Conservation (phyloP, 2,113 vertebrate species). For the Cynocephalus volans region DNA sequence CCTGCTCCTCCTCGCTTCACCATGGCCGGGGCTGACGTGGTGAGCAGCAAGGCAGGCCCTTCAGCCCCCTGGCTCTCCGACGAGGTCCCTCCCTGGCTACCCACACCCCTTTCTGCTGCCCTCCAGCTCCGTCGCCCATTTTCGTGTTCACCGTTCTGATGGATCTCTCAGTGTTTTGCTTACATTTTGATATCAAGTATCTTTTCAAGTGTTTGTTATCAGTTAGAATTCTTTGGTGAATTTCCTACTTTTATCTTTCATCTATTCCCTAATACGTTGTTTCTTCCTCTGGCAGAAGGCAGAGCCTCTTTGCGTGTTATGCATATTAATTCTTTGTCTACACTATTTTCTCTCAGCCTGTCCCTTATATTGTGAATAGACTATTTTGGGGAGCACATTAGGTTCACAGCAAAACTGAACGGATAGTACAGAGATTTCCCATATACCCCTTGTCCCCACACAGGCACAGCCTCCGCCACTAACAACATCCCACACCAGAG, state of each 20-base stretch:
- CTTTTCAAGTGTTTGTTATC: background rate
- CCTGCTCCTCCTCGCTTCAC: background rate
- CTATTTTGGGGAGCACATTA: background rate
- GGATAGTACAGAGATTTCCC: background rate
- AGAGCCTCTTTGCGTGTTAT: background rate
- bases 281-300: background rate
- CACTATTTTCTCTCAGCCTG: background rate
- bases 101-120: background rate
- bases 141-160: background rate
- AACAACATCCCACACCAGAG: background rate
- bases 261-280: background rate
- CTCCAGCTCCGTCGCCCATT: background rate
- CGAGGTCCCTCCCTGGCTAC: background rate
- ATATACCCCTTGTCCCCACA: background rate
- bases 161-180: background rate
- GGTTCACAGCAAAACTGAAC: background rate
- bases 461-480: background rate
- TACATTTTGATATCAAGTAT: background rate
- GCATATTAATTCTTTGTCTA: background rate
- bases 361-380: background rate
- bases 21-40: background rate
- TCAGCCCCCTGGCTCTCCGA: no score
- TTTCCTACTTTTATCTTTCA: background rate
- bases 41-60: background rate
- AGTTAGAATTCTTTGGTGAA: background rate